A percentile compares a stretch with the other conserved stretches of the same genome.
These are phyloP conservation scores for Elaphurus davidianus DNA, from an alignment of 2,113 vertebrate genomes.

Conservation along the genomic window DNA sequence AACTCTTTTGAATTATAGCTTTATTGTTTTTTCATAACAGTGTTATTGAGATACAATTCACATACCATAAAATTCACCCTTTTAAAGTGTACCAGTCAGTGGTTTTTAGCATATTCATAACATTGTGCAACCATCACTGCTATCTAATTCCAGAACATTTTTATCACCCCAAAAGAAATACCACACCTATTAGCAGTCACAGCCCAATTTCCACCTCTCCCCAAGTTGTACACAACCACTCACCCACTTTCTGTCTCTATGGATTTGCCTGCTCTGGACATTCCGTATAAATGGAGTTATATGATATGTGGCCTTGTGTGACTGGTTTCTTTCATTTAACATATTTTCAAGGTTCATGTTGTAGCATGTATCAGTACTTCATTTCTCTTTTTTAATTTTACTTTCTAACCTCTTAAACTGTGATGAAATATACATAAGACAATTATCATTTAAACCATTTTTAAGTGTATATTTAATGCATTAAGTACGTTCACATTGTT, in stretches of 20 bases:
- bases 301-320: background rate
- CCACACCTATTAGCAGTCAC: background rate
- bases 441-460: background rate
- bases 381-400: background rate
- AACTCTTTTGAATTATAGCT: background rate
- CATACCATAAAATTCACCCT: background rate
- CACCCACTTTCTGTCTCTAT: background rate
- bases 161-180: background rate
- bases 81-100: background rate
- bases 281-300: background rate
- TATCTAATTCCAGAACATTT: background rate
- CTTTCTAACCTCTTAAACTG: background rate
- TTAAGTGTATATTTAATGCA: background rate
- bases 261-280: background rate
- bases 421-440: background rate
- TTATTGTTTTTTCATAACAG: background rate
- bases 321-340: background rate
- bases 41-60: background rate
- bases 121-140: background rate
- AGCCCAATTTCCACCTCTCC: background rate
- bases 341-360: background rate
- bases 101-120: background rate
- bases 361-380: background rate
- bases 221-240: background rate
- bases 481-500: background rate